Conservation (phyloP, 2,113 vertebrate genomes). For the Ramphastos sulfuratus region DNA sequence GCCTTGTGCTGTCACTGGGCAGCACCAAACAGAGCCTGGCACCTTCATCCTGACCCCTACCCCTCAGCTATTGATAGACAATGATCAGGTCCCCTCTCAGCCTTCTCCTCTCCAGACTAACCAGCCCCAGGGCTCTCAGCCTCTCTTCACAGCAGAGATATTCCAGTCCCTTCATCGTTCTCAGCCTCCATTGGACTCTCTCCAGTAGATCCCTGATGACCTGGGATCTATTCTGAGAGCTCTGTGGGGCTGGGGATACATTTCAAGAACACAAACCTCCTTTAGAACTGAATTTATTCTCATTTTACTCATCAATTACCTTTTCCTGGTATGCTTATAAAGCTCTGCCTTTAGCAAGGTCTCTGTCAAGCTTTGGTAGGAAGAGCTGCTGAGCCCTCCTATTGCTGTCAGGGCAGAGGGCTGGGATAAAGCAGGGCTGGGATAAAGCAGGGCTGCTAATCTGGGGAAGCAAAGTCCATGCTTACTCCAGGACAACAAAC, state of each 20-base stretch:
- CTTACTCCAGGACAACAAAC: background rate
- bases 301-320: background rate
- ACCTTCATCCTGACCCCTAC: no score
- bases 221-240: background rate
- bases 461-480: background rate
- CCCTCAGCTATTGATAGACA: no score
- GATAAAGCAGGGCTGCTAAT: background rate
- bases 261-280: background rate
- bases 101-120: no score
- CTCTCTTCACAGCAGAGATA: no score
- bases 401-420: background rate
- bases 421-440: background rate
- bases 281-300: background rate
- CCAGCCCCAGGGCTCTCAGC: no score
- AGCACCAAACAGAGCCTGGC: no score
- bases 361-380: background rate
- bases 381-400: background rate
- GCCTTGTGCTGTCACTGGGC: no score
- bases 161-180: no score
- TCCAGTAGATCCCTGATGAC: background rate
- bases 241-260: background rate
- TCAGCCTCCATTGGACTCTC: no score
- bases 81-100: no score
- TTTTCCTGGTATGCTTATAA: background rate
- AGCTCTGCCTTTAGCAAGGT: background rate